Evolutionary conservation across 2,113 vertebrate species (phyloP).

Genomic region (Notarius lentiginosus): DNA sequence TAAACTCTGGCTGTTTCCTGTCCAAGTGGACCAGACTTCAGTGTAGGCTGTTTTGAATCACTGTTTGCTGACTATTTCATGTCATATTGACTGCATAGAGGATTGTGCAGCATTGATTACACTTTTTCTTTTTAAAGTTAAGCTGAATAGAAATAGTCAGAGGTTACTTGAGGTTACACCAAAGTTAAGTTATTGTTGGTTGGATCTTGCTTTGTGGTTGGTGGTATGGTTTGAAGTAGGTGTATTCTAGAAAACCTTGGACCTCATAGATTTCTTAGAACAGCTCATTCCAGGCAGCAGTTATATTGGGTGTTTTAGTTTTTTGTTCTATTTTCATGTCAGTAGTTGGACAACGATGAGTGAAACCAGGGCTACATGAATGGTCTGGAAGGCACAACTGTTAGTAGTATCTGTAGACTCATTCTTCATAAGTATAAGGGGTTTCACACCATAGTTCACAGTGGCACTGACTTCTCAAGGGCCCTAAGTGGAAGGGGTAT

Average conservation of each 20-base stretch:
- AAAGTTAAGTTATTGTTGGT: constrained; percentile 34
- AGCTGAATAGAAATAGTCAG: background rate
- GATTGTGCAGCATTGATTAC: background rate
- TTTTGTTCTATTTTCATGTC: constrained; percentile 19
- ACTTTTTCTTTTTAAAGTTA: background rate
- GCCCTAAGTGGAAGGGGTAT: background rate
- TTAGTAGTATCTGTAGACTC: constrained; percentile 6
- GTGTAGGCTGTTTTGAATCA: constrained; percentile 4
- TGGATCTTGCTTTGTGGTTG: constrained; percentile 25
- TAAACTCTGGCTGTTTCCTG: constrained; percentile 11
- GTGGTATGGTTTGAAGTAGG: constrained; percentile 23
- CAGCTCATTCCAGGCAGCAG: constrained; percentile 27
- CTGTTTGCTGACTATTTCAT: constrained; percentile 5
- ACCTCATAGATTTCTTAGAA: constrained; percentile 24
- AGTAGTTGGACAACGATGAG: constrained; percentile 13
- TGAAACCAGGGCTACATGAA: background rate
- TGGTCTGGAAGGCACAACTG: constrained; percentile 13
- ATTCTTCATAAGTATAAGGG: background rate
- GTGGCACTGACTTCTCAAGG: background rate
- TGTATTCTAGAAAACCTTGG: constrained; percentile 9
- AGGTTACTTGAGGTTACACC: constrained; percentile 21
- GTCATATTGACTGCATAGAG: background rate
- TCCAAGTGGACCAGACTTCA: constrained; percentile 22
- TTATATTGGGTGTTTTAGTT: constrained; percentile 29
- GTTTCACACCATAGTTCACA: background rate